These are phyloP conservation scores for Synaphobranchus kaupii DNA, from an alignment of 2,797 vertebrate genomes.

Conservation along the genomic window DNA sequence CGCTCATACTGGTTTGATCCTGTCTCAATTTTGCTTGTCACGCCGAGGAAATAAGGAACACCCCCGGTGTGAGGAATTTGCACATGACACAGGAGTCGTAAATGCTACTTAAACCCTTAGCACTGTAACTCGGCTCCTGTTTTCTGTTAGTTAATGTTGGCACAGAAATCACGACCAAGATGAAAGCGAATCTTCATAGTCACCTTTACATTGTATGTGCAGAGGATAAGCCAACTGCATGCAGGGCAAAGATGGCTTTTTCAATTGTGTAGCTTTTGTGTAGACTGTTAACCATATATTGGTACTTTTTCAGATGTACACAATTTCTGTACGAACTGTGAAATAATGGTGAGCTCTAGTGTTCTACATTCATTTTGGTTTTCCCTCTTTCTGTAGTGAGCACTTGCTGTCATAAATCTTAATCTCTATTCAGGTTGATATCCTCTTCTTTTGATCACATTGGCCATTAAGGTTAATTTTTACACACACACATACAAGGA, in stretches of 20 bases:
- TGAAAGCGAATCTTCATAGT: not conserved
- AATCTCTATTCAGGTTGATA: no score
- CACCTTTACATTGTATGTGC: no score
- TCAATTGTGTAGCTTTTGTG: not conserved
- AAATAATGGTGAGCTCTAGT: not conserved
- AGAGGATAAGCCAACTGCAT: no score
- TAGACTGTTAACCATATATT: not conserved
- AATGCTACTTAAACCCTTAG: not conserved
- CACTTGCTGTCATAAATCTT: not conserved
- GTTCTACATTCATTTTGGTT: not conserved
- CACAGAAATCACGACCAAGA: not conserved
- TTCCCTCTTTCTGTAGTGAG: not conserved
- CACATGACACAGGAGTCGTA: not conserved
- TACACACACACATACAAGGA: not conserved
- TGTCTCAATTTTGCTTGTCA: not conserved
- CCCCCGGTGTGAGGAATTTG: not conserved
- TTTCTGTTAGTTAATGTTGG: not conserved
- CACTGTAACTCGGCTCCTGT: not conserved
- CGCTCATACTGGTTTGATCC: not conserved
- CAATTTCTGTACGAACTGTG: not conserved
- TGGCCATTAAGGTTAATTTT: not conserved
- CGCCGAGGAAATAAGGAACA: not conserved
- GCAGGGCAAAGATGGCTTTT: not conserved
- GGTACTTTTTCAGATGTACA: not conserved
- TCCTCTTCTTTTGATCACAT: not conserved